Evolutionary conservation across 1,140 invertebrate species (phyloP), one percentile per base, ranked within the genome.

Genomic region (Phthorimaea operculella): DNA sequence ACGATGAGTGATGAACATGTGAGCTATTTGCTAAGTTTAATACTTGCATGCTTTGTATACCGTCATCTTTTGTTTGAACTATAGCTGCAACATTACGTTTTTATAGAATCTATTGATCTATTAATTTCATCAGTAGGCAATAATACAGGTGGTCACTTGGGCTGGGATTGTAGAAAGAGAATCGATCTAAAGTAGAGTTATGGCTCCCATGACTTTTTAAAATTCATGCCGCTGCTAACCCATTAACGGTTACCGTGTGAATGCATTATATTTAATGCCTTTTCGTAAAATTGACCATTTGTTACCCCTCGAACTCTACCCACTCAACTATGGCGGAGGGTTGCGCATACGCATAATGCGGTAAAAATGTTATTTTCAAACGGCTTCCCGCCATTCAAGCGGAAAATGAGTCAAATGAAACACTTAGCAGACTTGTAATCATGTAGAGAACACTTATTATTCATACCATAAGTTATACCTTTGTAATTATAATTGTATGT

Each of bases 361-460:
- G 70, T 70, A 66, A 76, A 70, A 68, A 61, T 68, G 64, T 68
- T 64, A 68, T 66, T 66, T 64, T 72, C 64, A 70, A 72, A 76
- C 69, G 65, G 68, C 59, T 63, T 51, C 55, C 49, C 51, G 53
- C 14, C 52, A 68, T 54, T 68, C 57, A 66, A 53, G 66, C 61
- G 64, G 60, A 70, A 73, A 73, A 73, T 70, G 57, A 66, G 55
- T 59, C 51, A 57, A 69, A 59, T 52, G 53, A 53, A 70, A 63
- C 59, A 63, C 61, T 72, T 73, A 65, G 64, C 61, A 47, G 11
- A 16, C n/a, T 47, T 17, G 55, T 73, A 63, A 55, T 55, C 52
- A 54, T 54, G 39, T 49, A 14, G n/a, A 21, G 17, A 39, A 39
- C 10, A 39, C 8, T n/a, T 39, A 39, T 39, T 39, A 39, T 39